Percentiles rank a stretch among this genome's conserved stretches.
Conservation (phyloP, 2,113 vertebrate genomes). For the Ciconia boyciana region DNA sequence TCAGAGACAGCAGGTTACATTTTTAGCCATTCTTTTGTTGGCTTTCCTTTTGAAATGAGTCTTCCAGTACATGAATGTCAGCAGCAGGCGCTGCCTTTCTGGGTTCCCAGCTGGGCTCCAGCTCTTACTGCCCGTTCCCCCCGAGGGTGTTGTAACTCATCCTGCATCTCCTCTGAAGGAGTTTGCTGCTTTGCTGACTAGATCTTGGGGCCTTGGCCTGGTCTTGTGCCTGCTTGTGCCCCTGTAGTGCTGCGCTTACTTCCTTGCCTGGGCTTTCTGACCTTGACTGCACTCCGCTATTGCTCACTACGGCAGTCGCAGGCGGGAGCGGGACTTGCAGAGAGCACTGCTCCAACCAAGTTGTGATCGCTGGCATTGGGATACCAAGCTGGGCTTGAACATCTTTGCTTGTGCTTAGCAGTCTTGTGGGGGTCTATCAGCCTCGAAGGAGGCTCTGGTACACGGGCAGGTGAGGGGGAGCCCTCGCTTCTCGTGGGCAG, state of each 20-base stretch:
- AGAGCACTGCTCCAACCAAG: neutral
- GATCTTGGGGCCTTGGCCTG: neutral
- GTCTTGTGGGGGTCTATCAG: neutral
- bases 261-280: neutral
- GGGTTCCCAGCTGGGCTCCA: neutral
- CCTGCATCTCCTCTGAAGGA: neutral
- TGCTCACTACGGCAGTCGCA: neutral
- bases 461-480: neutral
- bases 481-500: neutral
- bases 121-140: neutral
- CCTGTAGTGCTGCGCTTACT: neutral
- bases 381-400: neutral
- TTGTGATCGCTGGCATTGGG: neutral
- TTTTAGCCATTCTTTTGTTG: neutral
- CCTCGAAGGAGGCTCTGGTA: neutral
- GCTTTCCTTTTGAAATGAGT: neutral
- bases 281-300: neutral
- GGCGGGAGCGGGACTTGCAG: neutral
- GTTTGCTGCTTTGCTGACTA: neutral
- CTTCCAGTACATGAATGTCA: neutral
- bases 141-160: neutral
- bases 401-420: neutral
- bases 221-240: neutral
- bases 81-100: neutral
- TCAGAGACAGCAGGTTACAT: neutral